A percentile compares a stretch with the other conserved stretches of the same genome.
Evolutionary conservation across 2,113 vertebrate species (phyloP).

Genomic region (Caretta caretta): DNA sequence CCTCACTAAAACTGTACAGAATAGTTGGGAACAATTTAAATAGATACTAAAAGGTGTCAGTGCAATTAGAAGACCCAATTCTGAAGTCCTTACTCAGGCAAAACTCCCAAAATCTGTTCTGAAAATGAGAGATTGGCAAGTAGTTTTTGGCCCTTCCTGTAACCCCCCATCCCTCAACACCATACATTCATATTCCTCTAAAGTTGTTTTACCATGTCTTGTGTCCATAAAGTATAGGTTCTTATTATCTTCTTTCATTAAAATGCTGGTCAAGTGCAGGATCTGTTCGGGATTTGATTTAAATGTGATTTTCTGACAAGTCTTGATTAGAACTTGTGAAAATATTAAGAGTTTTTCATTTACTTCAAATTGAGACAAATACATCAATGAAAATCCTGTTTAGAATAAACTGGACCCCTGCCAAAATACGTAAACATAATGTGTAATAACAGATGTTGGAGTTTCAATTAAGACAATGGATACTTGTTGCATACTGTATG

Average conservation of each 20-base stretch:
- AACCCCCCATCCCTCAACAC: background rate
- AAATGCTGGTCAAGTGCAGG: background rate
- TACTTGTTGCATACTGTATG: background rate
- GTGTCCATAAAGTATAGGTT: background rate
- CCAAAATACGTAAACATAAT: background rate
- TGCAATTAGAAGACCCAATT: background rate
- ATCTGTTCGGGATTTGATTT: background rate
- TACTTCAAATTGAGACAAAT: background rate
- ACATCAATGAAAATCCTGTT: background rate
- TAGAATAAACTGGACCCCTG: background rate
- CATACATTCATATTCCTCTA: background rate
- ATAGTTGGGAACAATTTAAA: background rate
- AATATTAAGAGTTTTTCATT: background rate
- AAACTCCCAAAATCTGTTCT: background rate
- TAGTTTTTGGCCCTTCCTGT: background rate
- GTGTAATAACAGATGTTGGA: background rate
- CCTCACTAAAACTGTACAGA: background rate
- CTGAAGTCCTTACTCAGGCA: background rate
- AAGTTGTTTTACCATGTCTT: background rate
- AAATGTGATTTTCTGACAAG: background rate
- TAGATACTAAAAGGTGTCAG: background rate
- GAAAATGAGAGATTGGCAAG: background rate
- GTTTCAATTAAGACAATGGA: background rate
- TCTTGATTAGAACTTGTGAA: background rate
- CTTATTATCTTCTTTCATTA: background rate